phyloP scores from a whole-genome alignment of 2,113 vertebrate genomes.

The Tangachromis dhanisi region DNA sequence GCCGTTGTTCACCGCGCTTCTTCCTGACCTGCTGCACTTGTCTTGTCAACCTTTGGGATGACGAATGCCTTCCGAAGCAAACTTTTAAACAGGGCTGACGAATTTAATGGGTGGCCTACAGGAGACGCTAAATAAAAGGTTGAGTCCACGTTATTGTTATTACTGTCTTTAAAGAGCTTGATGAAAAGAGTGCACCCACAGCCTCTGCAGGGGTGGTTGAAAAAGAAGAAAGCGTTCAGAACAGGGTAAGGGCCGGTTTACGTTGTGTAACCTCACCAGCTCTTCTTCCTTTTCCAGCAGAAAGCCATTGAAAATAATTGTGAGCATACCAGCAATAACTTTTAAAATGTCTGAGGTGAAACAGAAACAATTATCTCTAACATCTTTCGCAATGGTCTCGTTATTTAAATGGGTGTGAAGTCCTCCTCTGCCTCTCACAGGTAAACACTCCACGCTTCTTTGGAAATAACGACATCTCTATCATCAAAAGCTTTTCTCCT shows the following conservation, averaged over 20 bases:
- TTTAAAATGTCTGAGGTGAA: conserved; percentile 41
- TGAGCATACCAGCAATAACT: not conserved
- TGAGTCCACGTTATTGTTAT: not conserved
- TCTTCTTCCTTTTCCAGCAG: not conserved
- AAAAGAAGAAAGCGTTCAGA: not conserved
- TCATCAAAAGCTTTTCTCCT: conserved; percentile 29
- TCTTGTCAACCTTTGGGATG: conserved; percentile 27
- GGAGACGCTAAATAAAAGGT: conserved; percentile 9
- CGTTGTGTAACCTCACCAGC: not conserved
- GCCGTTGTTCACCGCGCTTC: conserved; percentile 12
- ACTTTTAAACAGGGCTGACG: conserved; percentile 11
- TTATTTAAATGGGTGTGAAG: conserved; percentile 53
- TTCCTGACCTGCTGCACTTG: conserved; percentile 25
- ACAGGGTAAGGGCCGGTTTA: not conserved
- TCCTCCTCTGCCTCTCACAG: conserved; percentile 8
- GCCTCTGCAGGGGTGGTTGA: not conserved
- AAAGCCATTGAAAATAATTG: conserved; percentile 36
- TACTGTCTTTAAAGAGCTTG: not conserved
- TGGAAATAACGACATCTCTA: conserved; percentile 12
- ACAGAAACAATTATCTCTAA: conserved; percentile 22
- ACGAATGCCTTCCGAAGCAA: conserved; percentile 3
- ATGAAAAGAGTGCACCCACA: not conserved
- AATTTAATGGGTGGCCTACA: conserved; percentile 35
- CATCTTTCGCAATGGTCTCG: conserved; percentile 6
- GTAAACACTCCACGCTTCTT: conserved; percentile 24